These are phyloP conservation scores for Columba livia DNA, from an alignment of 2,113 vertebrate genomes.

Conservation along the genomic window DNA sequence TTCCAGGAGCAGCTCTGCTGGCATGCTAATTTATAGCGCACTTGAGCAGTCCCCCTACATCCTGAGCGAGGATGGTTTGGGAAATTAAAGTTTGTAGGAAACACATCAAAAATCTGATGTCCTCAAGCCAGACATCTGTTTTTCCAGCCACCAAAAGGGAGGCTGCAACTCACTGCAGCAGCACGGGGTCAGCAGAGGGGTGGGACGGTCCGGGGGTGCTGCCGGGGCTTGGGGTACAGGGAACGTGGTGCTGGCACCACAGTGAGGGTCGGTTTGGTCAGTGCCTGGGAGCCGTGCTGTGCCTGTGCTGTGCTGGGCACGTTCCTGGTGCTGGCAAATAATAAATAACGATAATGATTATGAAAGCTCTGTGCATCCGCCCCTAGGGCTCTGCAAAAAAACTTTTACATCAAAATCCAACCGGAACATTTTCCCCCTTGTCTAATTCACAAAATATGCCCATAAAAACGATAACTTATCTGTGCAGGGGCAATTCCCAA, in stretches of 20 bases:
- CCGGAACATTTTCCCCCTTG: not conserved
- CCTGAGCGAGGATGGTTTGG: not conserved
- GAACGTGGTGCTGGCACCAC: fast-evolving
- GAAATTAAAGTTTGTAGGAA: constrained; percentile 48
- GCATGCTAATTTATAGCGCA: constrained; percentile 21
- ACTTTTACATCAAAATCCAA: constrained; percentile 22
- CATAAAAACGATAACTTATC: constrained; percentile 32
- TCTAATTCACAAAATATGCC: constrained; percentile 37
- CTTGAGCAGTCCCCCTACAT: constrained; percentile 17
- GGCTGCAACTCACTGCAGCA: not conserved
- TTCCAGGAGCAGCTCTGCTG: constrained; percentile 20
- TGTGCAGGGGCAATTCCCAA: not conserved
- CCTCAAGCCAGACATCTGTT: constrained; percentile 49
- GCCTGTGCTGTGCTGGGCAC: not conserved
- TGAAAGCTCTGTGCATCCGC: not conserved
- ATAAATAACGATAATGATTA: constrained; percentile 1
- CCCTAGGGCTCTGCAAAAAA: constrained; percentile 31
- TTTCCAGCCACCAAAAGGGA: not conserved
- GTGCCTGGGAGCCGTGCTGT: fast-evolving
- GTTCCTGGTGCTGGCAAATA: not conserved
- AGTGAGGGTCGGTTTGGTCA: fast-evolving
- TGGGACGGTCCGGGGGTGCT: not conserved
- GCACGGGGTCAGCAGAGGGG: not conserved
- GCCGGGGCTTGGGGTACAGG: not conserved
- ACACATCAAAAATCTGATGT: constrained; percentile 26